Percentiles rank a stretch among this genome's conserved stretches.
phyloP scores from a whole-genome alignment of 2,888 invertebrate genomes.

The Sarcophaga caerulescens region DNA sequence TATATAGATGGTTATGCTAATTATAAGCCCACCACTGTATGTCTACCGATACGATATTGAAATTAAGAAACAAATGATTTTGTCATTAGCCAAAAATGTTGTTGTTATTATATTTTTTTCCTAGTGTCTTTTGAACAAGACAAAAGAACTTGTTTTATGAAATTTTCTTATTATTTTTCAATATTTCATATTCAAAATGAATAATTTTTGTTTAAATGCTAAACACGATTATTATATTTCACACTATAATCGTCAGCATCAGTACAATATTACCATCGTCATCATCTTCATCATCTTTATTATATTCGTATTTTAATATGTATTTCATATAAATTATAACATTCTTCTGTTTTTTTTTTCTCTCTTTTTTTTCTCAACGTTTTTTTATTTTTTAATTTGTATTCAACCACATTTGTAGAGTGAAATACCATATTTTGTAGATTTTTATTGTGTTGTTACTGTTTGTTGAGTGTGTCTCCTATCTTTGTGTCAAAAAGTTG shows the following conservation, averaged over 20 bases:
- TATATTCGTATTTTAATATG: not conserved
- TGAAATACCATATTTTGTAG: not conserved
- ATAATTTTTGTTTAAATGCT: no score
- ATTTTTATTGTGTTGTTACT: not conserved
- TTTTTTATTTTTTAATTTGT: no score
- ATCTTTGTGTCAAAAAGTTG: constrained; percentile 2
- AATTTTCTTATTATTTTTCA: not conserved
- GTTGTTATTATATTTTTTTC: no score
- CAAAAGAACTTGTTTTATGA: not conserved
- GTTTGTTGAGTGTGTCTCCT: not conserved
- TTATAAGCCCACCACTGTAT: no score
- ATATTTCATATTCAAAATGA: not conserved
- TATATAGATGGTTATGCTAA: no score
- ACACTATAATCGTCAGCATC: not conserved
- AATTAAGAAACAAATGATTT: no score
- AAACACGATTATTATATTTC: not conserved
- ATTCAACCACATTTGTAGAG: not conserved
- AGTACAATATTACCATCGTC: not conserved
- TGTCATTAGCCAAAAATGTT: no score
- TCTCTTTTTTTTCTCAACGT: not conserved
- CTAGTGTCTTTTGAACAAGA: no score
- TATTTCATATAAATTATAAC: constrained; percentile 7
- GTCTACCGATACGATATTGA: no score
- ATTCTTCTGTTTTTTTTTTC: not conserved
- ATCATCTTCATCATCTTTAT: not conserved